phyloP scores from a whole-genome alignment of 2,113 vertebrate species.

The Heptranchias perlo region DNA sequence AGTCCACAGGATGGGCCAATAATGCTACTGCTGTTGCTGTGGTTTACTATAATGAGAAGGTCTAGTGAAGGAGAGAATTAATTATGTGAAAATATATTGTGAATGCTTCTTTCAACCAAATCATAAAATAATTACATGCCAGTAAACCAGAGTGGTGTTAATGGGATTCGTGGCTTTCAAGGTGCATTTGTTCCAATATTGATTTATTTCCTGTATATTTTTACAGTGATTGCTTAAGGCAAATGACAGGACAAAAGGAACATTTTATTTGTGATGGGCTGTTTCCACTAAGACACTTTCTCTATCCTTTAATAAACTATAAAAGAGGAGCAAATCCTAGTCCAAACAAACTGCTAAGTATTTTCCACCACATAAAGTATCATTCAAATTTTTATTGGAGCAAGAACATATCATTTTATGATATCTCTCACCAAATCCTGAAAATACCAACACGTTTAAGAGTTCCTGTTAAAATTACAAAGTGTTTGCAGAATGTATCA shows the following conservation, averaged over 20 bases:
- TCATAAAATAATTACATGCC: slow-evolving; percentile 12
- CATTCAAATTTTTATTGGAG: background rate
- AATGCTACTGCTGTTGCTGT: background rate
- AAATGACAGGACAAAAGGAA: background rate
- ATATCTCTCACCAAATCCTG: background rate
- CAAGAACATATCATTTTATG: background rate
- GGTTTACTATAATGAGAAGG: slow-evolving; percentile 21
- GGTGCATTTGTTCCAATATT: background rate
- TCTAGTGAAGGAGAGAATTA: slow-evolving; percentile 2
- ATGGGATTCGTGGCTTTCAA: background rate
- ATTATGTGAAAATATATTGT: background rate
- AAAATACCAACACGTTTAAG: background rate
- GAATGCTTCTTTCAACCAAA: slow-evolving; percentile 10
- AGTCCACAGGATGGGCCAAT: background rate
- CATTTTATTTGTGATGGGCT: background rate
- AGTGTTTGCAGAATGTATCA: background rate
- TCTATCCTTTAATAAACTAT: background rate
- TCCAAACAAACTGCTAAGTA: background rate
- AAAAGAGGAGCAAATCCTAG: background rate
- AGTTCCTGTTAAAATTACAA: background rate
- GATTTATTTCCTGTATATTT: background rate
- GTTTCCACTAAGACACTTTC: background rate
- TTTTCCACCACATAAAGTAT: background rate
- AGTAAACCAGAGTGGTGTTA: background rate
- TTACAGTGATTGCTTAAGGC: background rate